Conservation (phyloP, 2,888 invertebrate genomes). For the Eristalis tenax region DNA sequence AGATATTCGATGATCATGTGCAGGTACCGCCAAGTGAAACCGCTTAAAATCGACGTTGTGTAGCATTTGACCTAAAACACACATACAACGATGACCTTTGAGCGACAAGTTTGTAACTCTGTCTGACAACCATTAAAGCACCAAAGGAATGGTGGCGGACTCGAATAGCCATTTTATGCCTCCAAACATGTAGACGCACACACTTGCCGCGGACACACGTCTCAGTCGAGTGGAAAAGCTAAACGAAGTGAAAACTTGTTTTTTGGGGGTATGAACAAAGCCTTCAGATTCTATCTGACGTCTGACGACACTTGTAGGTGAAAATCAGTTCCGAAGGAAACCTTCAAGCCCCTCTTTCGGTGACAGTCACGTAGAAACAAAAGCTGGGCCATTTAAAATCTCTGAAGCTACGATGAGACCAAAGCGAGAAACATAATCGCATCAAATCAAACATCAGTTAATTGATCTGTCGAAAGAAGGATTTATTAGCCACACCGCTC, state of each 20-base stretch:
- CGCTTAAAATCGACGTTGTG: background rate
- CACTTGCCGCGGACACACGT: background rate
- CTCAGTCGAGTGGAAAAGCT: background rate
- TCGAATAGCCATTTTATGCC: background rate
- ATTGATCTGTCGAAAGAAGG: background rate
- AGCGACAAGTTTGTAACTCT: background rate
- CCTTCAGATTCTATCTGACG: too few relatives aligned
- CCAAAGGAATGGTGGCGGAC: background rate
- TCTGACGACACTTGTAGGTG: background rate
- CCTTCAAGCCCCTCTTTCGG: too few relatives aligned
- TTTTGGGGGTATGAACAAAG: background rate
- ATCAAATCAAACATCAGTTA: background rate
- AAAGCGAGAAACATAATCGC: background rate
- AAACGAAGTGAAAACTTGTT: background rate
- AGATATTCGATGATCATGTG: background rate
- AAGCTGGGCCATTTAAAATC: too few relatives aligned
- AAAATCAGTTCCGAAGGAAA: too few relatives aligned
- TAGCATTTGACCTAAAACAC: background rate
- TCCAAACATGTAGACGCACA: background rate
- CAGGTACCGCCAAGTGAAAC: too few relatives aligned
- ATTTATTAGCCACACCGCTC: background rate
- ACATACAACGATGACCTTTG: background rate
- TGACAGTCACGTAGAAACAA: too few relatives aligned
- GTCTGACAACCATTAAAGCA: background rate
- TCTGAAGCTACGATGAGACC: too few relatives aligned